These are phyloP conservation scores for Hypomecis punctinalis DNA, from an alignment of 2,888 invertebrate genomes.

Conservation along the genomic window DNA sequence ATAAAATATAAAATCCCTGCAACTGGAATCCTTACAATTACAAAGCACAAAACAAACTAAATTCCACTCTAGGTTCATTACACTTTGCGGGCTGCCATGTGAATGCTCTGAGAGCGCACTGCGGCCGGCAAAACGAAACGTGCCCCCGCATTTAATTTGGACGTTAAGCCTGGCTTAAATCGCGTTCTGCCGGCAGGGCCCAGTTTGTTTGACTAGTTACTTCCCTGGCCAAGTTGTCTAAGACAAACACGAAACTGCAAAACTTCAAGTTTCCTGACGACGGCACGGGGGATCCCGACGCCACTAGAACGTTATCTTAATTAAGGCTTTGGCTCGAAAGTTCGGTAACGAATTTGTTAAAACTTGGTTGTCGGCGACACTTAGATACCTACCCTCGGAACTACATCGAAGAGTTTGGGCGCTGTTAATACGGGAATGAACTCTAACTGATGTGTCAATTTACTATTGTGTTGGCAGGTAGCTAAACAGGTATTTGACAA, in stretches of 20 bases:
- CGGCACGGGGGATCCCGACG: conserved; percentile 55
- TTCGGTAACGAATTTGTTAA: conserved; percentile 69
- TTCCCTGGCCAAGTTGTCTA: conserved; percentile 75
- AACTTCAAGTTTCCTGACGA: conserved; percentile 60
- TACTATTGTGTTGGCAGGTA: conserved; percentile 16
- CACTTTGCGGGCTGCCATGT: conserved; percentile 46
- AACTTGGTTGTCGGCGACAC: conserved; percentile 55
- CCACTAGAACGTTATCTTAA: conserved; percentile 71
- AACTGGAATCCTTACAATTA: conserved; percentile 30
- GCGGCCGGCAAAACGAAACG: conserved; percentile 52
- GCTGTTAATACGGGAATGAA: conserved; percentile 20
- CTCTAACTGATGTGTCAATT: conserved; percentile 38
- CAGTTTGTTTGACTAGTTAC: conserved; percentile 75
- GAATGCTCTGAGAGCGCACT: conserved; percentile 44
- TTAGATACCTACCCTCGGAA: conserved; percentile 27
- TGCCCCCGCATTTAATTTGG: conserved; percentile 71
- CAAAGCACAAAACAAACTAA: conserved; percentile 42
- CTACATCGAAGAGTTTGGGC: conserved; percentile 45
- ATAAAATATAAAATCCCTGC: background rate
- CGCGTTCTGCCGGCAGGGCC: conserved; percentile 43
- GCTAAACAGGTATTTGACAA: too few relatives aligned
- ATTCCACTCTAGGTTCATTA: conserved; percentile 42
- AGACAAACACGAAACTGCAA: conserved; percentile 78
- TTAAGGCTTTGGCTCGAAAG: conserved; percentile 64
- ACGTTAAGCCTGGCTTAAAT: conserved; percentile 61